Evolutionary conservation across 2,888 invertebrate species (phyloP), one percentile per base, ranked within the genome.

Genomic region (Caenorhabditis auriculariae): DNA sequence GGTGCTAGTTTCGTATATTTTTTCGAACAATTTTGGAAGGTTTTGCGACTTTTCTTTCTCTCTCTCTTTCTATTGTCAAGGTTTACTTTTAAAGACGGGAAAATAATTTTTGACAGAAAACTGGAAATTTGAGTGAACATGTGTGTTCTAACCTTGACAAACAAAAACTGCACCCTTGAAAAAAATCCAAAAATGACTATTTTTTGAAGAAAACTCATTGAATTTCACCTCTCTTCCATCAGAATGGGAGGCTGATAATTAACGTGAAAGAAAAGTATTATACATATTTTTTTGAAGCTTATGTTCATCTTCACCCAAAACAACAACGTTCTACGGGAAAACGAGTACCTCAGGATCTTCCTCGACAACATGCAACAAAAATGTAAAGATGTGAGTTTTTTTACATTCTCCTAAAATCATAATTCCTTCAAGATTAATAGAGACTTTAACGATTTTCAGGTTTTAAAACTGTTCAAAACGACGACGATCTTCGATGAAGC

Each of bases 261-360:
- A n/a, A n/a, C n/a, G n/a, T n/a, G n/a, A n/a, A n/a, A n/a, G n/a
- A n/a, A n/a, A n/a, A n/a, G n/a, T n/a, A n/a, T n/a, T n/a, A n/a
- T n/a, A n/a, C n/a, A n/a, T n/a, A n/a, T n/a, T 28, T 1, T 17
- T 26, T 55, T 60, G 46, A 57, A 67, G 66, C 32, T 66, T 32
- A 59, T 67, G 53, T 46, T 47, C 17, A 78, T 80, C 12, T 70
- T 76, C 50, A 61, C 66, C 1, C 60, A 60, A n/a, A 70, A 74
- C 47, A 63, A 74, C 17, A 54, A 70, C 39, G 60, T 70, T 39
- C 73, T 85, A 48, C 82, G 82, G 70, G 82, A 83, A 54, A 94
- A 93, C 84, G 93, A 94, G 85, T 96, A 95, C 85, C 93, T 96
- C 84, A 90, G 92, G 84, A 90, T 96, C 81, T 98, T 96, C 85